These are phyloP conservation scores for Serilophus lunatus DNA, from an alignment of 2,113 vertebrate genomes.

Conservation along the genomic window DNA sequence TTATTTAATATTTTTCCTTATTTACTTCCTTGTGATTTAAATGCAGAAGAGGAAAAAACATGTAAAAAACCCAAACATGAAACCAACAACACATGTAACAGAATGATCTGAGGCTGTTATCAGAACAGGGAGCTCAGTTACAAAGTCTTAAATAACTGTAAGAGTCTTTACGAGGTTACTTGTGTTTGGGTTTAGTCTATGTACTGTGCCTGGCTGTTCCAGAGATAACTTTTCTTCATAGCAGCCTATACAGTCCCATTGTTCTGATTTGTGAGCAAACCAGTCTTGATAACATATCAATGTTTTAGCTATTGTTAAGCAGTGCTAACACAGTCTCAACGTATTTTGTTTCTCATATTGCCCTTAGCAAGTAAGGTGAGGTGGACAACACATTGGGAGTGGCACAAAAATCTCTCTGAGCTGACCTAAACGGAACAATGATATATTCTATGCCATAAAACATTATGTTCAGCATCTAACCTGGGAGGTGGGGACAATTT, in stretches of 20 bases:
- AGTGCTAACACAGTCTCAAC: neutral
- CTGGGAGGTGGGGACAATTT: rapidly evolving
- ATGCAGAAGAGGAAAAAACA: neutral
- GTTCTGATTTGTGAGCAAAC: neutral
- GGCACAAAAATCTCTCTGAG: neutral
- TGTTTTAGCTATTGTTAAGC: neutral
- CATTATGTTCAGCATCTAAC: neutral
- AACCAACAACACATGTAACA: neutral
- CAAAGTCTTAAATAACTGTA: neutral
- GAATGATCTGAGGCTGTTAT: neutral
- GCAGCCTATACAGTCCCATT: neutral
- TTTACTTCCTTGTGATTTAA: neutral
- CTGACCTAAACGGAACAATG: neutral
- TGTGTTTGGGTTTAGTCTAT: neutral
- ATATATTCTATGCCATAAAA: neutral
- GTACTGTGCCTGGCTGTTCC: neutral
- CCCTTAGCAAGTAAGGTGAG: neutral
- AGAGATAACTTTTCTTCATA: neutral
- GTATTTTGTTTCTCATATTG: neutral
- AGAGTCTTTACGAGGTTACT: neutral
- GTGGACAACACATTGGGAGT: neutral
- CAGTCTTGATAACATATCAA: neutral
- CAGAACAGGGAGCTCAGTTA: neutral
- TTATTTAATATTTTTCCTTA: neutral
- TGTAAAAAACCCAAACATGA: neutral